These are phyloP conservation scores for Globodera rostochiensis DNA, from an alignment of 1,140 invertebrate genomes.

Conservation along the genomic window DNA sequence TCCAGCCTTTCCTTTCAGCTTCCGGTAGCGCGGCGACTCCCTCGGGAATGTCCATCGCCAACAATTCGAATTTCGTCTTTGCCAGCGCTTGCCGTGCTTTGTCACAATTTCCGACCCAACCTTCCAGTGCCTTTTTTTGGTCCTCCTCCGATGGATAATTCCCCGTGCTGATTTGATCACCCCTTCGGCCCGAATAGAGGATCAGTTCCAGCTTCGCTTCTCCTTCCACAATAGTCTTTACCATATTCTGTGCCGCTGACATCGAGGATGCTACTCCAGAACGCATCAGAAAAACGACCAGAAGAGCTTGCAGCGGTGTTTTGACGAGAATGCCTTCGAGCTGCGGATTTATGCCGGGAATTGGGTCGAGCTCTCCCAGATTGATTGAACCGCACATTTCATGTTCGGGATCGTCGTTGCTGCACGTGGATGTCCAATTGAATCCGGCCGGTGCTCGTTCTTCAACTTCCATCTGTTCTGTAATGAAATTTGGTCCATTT, in stretches of 20 bases:
- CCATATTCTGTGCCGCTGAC: background rate
- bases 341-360: background rate
- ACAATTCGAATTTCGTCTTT: background rate
- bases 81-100: background rate
- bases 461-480: no score
- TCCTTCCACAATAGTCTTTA: background rate
- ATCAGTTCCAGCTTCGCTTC: background rate
- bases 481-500: no score
- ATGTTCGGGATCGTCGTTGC: no score
- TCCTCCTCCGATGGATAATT: background rate
- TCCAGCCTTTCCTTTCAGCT: background rate
- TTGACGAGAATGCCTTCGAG: background rate
- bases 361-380: background rate
- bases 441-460: no score
- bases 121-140: background rate
- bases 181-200: background rate
- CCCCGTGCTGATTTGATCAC: background rate
- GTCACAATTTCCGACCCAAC: background rate
- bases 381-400: no score
- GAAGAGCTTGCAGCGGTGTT: conserved; percentile 15
- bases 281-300: background rate
- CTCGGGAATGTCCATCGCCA: background rate
- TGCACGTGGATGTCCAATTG: no score
- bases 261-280: background rate
- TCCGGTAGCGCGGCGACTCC: background rate